These are phyloP conservation scores for Notiomystis cincta DNA, from an alignment of 2,113 vertebrate genomes.

Conservation along the genomic window DNA sequence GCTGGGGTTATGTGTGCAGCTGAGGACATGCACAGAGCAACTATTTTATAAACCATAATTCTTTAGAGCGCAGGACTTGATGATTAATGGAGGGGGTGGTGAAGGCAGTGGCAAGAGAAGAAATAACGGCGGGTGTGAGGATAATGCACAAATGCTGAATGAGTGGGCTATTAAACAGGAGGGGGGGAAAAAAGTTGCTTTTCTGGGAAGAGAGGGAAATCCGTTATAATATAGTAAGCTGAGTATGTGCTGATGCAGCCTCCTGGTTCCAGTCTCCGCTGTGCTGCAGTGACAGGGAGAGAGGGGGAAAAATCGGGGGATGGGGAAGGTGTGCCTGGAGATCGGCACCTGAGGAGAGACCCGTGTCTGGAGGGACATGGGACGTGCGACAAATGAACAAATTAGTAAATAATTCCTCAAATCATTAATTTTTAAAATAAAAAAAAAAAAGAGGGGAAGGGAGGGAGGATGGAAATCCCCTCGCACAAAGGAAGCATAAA, in stretches of 20 bases:
- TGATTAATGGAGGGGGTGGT: neutral
- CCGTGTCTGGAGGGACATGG: rapidly evolving
- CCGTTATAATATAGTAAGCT: neutral
- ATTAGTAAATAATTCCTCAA: neutral
- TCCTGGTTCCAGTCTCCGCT: neutral
- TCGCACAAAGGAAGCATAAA: neutral
- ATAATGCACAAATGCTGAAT: neutral
- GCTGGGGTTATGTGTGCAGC: neutral
- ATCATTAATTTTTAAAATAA: neutral
- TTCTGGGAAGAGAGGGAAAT: neutral
- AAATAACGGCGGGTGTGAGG: neutral
- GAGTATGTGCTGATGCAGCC: neutral
- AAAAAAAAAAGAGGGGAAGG: rapidly evolving
- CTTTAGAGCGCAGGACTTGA: neutral
- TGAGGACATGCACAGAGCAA: neutral
- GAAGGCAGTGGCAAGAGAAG: neutral
- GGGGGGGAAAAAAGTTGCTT: neutral
- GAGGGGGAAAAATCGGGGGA: neutral
- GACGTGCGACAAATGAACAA: neutral
- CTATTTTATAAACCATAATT: neutral
- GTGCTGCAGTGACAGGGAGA: neutral
- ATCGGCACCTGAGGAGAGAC: no score
- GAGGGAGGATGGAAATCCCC: neutral
- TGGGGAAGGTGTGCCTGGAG: neutral
- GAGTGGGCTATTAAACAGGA: neutral